phyloP scores from a whole-genome alignment of 2,888 invertebrate genomes.

The Drosophila seclusa region DNA sequence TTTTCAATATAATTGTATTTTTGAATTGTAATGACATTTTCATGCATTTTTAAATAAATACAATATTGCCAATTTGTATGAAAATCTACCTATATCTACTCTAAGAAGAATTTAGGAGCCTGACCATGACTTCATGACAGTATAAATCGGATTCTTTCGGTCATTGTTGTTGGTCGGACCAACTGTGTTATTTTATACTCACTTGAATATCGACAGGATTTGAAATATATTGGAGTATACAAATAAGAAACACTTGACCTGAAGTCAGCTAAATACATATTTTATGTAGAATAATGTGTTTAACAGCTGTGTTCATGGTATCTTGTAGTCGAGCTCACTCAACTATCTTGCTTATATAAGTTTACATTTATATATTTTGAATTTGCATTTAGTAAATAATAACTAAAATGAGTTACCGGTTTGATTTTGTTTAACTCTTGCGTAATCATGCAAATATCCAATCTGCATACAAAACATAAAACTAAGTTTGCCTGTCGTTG shows the following conservation, averaged over 20 bases:
- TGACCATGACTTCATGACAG: too few species aligned
- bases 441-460: background rate
- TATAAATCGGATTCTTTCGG: too few species aligned
- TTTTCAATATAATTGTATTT: background rate
- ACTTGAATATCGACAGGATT: background rate
- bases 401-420: background rate
- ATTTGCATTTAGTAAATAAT: background rate
- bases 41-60: background rate
- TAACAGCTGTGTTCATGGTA: background rate
- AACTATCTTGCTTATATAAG: background rate
- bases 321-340: background rate
- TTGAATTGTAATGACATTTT: background rate
- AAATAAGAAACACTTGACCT: background rate
- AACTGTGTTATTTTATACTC: background rate
- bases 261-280: background rate
- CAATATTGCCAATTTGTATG: background rate
- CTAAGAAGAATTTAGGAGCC: background rate
- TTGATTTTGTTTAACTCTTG: background rate
- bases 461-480: background rate
- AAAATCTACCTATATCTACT: background rate
- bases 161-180: background rate
- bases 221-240: background rate
- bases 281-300: background rate
- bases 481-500: background rate
- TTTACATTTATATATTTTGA: background rate